Evolutionary conservation across 1,140 invertebrate species (phyloP).

Genomic region (Eumaeus atala): DNA sequence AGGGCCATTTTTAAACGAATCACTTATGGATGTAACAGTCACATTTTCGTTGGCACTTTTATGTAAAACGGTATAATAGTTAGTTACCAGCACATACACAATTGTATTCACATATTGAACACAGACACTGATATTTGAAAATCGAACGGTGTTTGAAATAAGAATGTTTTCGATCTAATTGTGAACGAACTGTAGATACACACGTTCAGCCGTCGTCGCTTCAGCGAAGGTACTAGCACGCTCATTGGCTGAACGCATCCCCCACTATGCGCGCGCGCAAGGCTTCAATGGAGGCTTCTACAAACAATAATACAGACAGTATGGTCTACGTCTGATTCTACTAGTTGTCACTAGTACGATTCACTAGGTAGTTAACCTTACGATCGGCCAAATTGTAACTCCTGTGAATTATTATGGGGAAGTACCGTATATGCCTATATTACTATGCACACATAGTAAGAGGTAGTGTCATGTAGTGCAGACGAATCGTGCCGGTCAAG

Average conservation of each 20-base stretch:
- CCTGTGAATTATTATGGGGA: too few relatives aligned
- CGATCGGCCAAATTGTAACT: not conserved
- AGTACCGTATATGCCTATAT: too few relatives aligned
- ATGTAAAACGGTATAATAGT: slow-evolving; percentile 29
- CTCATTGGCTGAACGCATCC: slow-evolving; percentile 37
- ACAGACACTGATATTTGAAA: slow-evolving; percentile 17
- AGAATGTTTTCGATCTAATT: slow-evolving; percentile 16
- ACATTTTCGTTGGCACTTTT: slow-evolving; percentile 49
- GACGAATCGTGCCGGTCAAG: too few relatives aligned
- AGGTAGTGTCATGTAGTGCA: too few relatives aligned
- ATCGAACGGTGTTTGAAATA: slow-evolving; percentile 30
- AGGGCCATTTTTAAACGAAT: slow-evolving; percentile 47
- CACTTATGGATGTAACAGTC: slow-evolving; percentile 47
- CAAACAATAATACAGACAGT: slow-evolving; percentile 2
- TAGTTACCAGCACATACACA: slow-evolving; percentile 21
- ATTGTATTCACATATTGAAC: slow-evolving; percentile 22
- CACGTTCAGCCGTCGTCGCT: slow-evolving; percentile 33
- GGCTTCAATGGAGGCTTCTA: slow-evolving; percentile 41
- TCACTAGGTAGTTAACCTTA: not conserved
- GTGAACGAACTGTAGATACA: slow-evolving; percentile 6
- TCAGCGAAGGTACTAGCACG: slow-evolving; percentile 48
- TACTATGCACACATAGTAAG: too few relatives aligned
- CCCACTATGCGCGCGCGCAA: slow-evolving; percentile 47
- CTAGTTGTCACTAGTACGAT: not conserved
- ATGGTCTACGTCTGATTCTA: not conserved